These are phyloP conservation scores for Nycticebus coucang DNA, from an alignment of 2,113 vertebrate species.

Conservation along the genomic window DNA sequence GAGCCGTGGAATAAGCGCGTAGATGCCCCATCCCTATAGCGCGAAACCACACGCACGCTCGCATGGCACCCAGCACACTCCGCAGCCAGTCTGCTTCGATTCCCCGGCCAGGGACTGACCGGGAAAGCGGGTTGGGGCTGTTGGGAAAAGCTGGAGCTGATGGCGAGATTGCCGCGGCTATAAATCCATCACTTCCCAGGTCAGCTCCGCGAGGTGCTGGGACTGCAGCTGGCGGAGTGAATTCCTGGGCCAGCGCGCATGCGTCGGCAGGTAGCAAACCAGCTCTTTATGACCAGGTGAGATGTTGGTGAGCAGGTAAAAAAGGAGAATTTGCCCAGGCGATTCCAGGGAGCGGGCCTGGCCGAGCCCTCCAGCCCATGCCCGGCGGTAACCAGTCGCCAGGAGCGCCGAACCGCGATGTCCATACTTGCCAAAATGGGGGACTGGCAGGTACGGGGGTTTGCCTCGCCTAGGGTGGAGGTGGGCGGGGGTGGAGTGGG, in stretches of 20 bases:
- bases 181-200: conserved; percentile 85
- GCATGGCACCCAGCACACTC: neutral
- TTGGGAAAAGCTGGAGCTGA: conserved; percentile 78
- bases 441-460: conserved; percentile 95
- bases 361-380: conserved; percentile 87
- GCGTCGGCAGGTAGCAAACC: conserved; percentile 92
- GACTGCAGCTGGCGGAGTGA: conserved; percentile 78
- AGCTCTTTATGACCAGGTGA: conserved; percentile 96
- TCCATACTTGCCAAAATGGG: conserved; percentile 97
- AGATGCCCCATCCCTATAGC: neutral
- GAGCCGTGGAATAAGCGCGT: neutral
- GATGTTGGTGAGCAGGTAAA: conserved; percentile 92
- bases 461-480: conserved; percentile 34
- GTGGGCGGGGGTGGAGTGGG: conserved; percentile 68
- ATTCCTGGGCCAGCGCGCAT: conserved; percentile 92
- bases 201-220: conserved; percentile 74
- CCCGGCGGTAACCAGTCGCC: conserved; percentile 82
- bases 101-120: conserved; percentile 57
- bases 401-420: conserved; percentile 87
- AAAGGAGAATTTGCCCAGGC: conserved; percentile 90
- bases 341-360: conserved; percentile 84
- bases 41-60: neutral
- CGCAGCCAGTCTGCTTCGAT: neutral
- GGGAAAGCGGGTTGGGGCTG: conserved; percentile 80
- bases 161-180: conserved; percentile 77